phyloP scores from a whole-genome alignment of 2,888 invertebrate species.

The Mythimna lalbum region DNA sequence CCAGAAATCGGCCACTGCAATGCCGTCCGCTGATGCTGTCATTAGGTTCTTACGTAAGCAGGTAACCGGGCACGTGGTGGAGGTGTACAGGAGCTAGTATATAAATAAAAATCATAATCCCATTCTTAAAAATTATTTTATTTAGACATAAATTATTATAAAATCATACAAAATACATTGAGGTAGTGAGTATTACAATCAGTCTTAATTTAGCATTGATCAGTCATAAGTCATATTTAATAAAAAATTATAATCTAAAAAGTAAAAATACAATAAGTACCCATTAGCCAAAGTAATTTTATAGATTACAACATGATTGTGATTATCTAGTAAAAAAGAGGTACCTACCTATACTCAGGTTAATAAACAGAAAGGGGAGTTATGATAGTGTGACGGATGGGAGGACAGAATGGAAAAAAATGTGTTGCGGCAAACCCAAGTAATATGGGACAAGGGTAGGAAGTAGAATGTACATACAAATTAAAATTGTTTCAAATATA shows the following conservation, averaged over 20 bases:
- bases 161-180: slow-evolving; percentile 46
- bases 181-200: slow-evolving; percentile 66
- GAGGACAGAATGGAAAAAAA: too few species aligned
- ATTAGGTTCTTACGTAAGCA: too few species aligned
- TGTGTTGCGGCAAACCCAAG: too few species aligned
- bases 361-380: too few species aligned
- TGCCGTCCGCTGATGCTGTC: too few species aligned
- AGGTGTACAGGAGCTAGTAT: background rate
- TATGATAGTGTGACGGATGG: too few species aligned
- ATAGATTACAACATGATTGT: slow-evolving; percentile 1
- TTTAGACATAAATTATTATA: slow-evolving; percentile 45
- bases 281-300: slow-evolving; percentile 4
- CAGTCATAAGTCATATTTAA: slow-evolving; percentile 15
- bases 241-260: slow-evolving; percentile 20
- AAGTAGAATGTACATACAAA: background rate
- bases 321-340: background rate
- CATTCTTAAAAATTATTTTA: slow-evolving; percentile 33
- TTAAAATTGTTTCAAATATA: background rate
- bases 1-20: too few species aligned
- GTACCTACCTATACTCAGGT: background rate
- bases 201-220: slow-evolving; percentile 59
- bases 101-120: slow-evolving; percentile 14
- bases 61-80: too few species aligned
- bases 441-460: too few species aligned
- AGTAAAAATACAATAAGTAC: slow-evolving; percentile 34